phyloP scores from a whole-genome alignment of 2,113 vertebrate species.

The Rissa tridactyla region DNA sequence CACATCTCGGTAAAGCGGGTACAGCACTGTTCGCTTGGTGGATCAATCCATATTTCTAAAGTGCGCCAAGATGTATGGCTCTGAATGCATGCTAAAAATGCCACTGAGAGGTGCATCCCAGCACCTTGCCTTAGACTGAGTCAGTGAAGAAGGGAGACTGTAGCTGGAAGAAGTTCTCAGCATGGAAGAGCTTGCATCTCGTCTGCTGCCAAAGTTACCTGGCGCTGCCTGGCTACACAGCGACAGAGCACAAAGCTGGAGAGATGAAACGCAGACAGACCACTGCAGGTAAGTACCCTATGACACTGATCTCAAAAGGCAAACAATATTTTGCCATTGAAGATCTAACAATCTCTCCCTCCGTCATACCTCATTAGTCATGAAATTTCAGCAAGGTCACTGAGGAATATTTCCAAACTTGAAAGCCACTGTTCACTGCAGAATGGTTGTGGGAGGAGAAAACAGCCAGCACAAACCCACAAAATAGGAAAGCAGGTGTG shows the following conservation, averaged over 20 bases:
- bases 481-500: neutral
- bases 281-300: neutral
- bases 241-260: neutral
- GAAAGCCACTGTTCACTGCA: neutral
- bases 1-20: neutral
- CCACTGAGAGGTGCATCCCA: rapidly evolving
- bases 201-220: neutral
- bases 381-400: neutral
- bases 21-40: neutral
- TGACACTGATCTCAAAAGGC: neutral
- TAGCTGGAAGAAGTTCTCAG: neutral
- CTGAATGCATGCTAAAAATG: neutral
- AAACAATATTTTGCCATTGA: neutral
- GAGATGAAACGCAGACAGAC: neutral
- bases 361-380: neutral
- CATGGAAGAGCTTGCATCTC: neutral
- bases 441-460: neutral
- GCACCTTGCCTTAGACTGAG: neutral
- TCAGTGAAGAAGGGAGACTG: neutral
- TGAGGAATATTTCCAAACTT: neutral
- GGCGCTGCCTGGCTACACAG: neutral
- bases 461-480: neutral
- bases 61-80: rapidly evolving
- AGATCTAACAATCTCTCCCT: neutral
- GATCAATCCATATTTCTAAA: neutral